Evolutionary conservation across 2,797 vertebrate species (phyloP), one percentile per base, ranked within the genome.

Genomic region (Corythornis leucogaster): DNA sequence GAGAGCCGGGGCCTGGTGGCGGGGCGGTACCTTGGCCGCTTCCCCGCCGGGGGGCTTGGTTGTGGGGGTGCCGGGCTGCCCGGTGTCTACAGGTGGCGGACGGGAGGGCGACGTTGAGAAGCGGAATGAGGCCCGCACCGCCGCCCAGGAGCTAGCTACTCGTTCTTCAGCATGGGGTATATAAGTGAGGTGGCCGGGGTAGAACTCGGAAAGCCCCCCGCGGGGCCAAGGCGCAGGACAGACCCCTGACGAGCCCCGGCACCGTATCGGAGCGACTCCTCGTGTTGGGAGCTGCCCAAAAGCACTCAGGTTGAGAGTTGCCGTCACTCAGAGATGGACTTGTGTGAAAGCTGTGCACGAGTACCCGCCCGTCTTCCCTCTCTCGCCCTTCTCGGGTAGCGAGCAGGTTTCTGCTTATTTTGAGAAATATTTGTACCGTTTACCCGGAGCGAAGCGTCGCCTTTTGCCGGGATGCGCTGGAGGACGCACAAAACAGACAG

Each of bases 301-400:
- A 20, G n/a, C 43, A 3, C 31, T 7, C 12, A 1, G 6, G 9
- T 4, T 19, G 30, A 7, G 40, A 6, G 30, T 33, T 79, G 38
- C 25, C 11, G 30, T 21, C 38, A 2, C 8, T 9, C 18, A 9
- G 3, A 51, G 43, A 3, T 2, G 16, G 7, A 0, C 12, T 5
- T 2, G 48, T 2, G 26, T 19, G 46, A 8, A 11, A 30, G 59
- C 26, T 12, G 21, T 3, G 0, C 4, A 0, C 2, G 22, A 31
- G 33, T 9, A 2, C 2, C 19, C 3, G 22, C 28, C 21, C 4
- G 12, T 0, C 45, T 18, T 18, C 11, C 17, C 11, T n/a, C 20
- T 4, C 6, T 8, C 22, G 16, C 43, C 24, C 21, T 5, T 50
- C 54, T 14, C 18, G 4, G n/a, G 26, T 42, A 9, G 21, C 4